Conservation (phyloP, 2,797 vertebrate species). For the Hydrophis major region DNA sequence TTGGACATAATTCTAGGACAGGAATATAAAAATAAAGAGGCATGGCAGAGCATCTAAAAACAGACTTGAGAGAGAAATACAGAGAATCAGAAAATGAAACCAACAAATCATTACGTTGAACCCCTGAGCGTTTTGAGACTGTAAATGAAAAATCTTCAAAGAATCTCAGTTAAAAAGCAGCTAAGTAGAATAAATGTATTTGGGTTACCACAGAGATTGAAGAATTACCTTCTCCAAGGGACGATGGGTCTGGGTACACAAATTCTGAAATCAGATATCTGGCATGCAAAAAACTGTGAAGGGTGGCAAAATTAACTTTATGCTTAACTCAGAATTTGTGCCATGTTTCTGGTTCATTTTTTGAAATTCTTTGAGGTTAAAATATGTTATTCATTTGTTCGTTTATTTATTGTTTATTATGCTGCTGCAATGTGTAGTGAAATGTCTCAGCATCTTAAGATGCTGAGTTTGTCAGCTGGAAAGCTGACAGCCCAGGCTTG, state of each 20-base stretch:
- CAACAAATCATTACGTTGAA: neutral
- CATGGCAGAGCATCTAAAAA: neutral
- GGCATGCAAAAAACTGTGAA: neutral
- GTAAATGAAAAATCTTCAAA: neutral
- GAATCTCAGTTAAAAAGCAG: neutral
- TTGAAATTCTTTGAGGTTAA: conserved; percentile 2
- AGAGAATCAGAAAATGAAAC: neutral
- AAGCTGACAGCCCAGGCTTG: neutral
- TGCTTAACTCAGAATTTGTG: neutral
- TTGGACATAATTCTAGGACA: neutral
- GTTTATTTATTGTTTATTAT: neutral
- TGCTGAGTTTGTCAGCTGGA: neutral
- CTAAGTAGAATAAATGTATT: neutral
- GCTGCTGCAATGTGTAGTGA: neutral
- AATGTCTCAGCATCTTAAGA: neutral
- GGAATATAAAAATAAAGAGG: neutral
- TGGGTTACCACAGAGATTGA: neutral
- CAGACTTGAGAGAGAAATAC: neutral
- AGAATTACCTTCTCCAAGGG: neutral
- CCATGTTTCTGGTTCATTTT: neutral
- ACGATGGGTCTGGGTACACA: neutral
- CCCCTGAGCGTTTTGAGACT: neutral
- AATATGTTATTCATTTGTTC: neutral
- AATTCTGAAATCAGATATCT: neutral
- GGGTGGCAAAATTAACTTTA: neutral